These are phyloP conservation scores for Bilobella aurantiaca DNA, from an alignment of 1,140 invertebrate species.

Conservation along the genomic window DNA sequence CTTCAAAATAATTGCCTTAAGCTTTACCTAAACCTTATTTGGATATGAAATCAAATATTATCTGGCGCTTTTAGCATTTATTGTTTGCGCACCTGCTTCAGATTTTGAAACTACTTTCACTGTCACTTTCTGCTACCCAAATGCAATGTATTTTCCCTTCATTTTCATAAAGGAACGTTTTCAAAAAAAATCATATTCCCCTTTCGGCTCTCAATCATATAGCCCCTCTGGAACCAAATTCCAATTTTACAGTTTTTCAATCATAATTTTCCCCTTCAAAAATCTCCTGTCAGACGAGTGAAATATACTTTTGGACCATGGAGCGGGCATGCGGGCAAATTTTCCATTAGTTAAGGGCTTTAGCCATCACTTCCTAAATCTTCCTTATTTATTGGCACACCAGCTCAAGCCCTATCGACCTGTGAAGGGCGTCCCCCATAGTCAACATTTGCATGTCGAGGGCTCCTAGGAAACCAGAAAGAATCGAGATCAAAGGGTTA, in stretches of 20 bases:
- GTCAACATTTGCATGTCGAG: too few species aligned
- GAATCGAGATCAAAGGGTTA: too few species aligned
- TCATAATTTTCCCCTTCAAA: constrained; percentile 5
- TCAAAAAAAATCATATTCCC: not conserved
- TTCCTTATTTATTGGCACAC: constrained; percentile 1
- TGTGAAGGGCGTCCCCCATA: not conserved
- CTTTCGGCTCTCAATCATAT: not conserved
- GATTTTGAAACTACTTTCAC: too few species aligned
- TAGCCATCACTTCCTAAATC: constrained; percentile 6
- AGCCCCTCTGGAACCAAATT: not conserved
- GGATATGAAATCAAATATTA: too few species aligned
- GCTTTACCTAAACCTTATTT: too few species aligned
- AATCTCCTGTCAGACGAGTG: not conserved
- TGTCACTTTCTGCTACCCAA: too few species aligned
- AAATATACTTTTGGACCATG: not conserved
- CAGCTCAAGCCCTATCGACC: not conserved
- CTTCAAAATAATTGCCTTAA: too few species aligned
- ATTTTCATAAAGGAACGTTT: too few species aligned
- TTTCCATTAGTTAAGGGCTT: constrained; percentile 1
- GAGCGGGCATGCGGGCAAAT: not conserved
- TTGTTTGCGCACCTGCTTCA: too few species aligned
- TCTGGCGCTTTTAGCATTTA: too few species aligned
- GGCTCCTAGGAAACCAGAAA: too few species aligned
- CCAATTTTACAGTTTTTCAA: constrained; percentile 9
- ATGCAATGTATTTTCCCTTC: too few species aligned